Conservation (phyloP, 2,888 invertebrate genomes). For the Cryptocephalus primarius region DNA sequence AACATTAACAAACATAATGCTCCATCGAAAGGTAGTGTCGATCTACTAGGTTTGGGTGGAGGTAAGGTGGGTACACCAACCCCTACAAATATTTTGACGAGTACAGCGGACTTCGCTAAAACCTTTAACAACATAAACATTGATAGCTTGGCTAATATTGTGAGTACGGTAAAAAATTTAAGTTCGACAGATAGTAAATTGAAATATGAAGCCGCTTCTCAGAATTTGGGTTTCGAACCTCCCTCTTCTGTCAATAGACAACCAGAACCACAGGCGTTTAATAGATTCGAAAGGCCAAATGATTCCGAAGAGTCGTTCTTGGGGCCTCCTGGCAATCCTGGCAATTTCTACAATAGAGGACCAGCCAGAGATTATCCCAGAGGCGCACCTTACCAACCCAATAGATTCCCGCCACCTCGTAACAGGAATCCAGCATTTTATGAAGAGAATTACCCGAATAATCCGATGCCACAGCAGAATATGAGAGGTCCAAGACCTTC, state of each 20-base stretch:
- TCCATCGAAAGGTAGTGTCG: slow-evolving; percentile 6
- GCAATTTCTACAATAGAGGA: too few relatives aligned
- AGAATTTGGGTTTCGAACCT: slow-evolving; percentile 9
- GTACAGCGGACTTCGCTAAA: slow-evolving; percentile 20
- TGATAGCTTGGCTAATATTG: slow-evolving; percentile 24
- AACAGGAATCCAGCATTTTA: background rate
- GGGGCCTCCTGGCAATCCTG: too few relatives aligned
- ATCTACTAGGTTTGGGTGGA: slow-evolving; percentile 14
- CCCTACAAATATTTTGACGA: slow-evolving; percentile 9
- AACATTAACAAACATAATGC: slow-evolving; percentile 18
- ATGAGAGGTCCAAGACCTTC: too few relatives aligned
- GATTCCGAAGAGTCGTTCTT: too few relatives aligned
- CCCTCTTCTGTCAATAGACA: slow-evolving; percentile 1
- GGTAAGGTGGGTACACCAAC: slow-evolving; percentile 2
- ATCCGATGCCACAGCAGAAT: background rate
- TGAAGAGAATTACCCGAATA: slow-evolving; percentile 1
- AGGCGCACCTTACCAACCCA: too few relatives aligned
- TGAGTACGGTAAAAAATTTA: slow-evolving; percentile 22
- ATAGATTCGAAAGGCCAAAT: too few relatives aligned
- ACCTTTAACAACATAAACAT: slow-evolving; percentile 22
- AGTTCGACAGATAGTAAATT: slow-evolving; percentile 1
- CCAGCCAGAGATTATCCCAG: too few relatives aligned
- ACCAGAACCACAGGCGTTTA: slow-evolving; percentile 2
- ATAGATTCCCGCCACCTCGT: too few relatives aligned
- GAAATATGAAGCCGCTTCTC: background rate